Evolutionary conservation across 2,888 invertebrate genomes (phyloP).

Genomic region (Hirtodrosophila alboralis): DNA sequence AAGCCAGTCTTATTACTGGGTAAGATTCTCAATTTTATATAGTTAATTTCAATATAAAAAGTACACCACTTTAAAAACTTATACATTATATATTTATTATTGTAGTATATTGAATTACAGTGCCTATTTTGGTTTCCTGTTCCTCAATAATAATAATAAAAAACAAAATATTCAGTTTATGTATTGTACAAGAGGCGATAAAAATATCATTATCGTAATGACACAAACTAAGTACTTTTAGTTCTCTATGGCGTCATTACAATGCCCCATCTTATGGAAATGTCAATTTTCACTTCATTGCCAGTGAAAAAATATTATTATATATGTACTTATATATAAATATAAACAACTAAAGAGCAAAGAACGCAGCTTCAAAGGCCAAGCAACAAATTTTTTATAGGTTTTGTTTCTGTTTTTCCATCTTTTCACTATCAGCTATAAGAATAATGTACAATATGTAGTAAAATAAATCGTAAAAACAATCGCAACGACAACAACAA

Average conservation of each 20-base stretch:
- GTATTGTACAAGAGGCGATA: slow-evolving; percentile 24
- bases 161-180: slow-evolving; percentile 14
- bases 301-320: slow-evolving; percentile 29
- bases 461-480: slow-evolving; percentile 56
- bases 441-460: slow-evolving; percentile 38
- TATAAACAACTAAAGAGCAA: slow-evolving; percentile 5
- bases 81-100: no score
- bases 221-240: slow-evolving; percentile 29
- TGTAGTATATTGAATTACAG: background rate
- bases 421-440: slow-evolving; percentile 49
- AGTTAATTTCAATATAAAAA: background rate
- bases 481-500: slow-evolving; percentile 26
- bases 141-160: slow-evolving; percentile 6
- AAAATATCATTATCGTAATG: slow-evolving; percentile 37
- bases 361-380: slow-evolving; percentile 25
- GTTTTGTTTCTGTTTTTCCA: slow-evolving; percentile 17
- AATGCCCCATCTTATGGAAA: slow-evolving; percentile 31
- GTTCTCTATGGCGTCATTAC: slow-evolving; percentile 20
- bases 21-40: slow-evolving; percentile 2
- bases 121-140: slow-evolving; percentile 26
- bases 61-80: background rate
- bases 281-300: slow-evolving; percentile 53
- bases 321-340: no score
- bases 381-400: slow-evolving; percentile 29
- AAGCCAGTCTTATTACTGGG: background rate